Base-by-base conservation (phyloP, 2,113 vertebrate genomes). In the Ochotona curzoniae region DNA sequence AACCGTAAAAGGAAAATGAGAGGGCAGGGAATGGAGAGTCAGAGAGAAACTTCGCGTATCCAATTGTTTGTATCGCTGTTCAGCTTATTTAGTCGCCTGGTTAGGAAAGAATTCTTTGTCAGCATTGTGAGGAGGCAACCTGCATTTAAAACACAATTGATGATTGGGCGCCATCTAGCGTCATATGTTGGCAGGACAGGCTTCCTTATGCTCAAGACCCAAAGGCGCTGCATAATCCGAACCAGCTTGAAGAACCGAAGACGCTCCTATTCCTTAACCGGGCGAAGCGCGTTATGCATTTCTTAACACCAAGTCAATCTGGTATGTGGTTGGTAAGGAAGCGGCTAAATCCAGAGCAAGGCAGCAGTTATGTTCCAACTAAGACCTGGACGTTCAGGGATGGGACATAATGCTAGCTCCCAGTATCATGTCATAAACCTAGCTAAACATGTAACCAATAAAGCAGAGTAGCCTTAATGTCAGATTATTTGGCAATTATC, bases 161-260 rank as follows among this genome's bases (percentile, higher is more conserved):
- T 94, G 80, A 83, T 44, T 63, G 64, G 60, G 63, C 86, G 23
- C 96, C 95, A 93, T 76, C 96, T 96, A 95, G 89, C 86, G 96
- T 76, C 86, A 1, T 0, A 0, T 32, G 1, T 84, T 51, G 54
- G 92, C 83, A 96, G 81, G 26, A 76, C 94, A 69, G 13, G 28
- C 25, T 8, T 25, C 69, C 83, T 70, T 35, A 1, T 15, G 35
- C 23, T 47, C 63, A 51, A 21, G 23, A 32, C 26, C 23, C 30
- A 5, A 8, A 76, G 21, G 26, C 51, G 15, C 9, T 15, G 20
- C 38, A 44, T 44, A 44, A 44, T 44, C 38, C 38, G 38, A 44
- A 44, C 38, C 38, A 44, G 38, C 38, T 44, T 44, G 38, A 44
- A 44, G 38, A 44, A 44, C 38, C 38, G 4, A 44, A 44, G 38